phyloP scores from a whole-genome alignment of 2,797 vertebrate genomes.

The Pangasius djambal region DNA sequence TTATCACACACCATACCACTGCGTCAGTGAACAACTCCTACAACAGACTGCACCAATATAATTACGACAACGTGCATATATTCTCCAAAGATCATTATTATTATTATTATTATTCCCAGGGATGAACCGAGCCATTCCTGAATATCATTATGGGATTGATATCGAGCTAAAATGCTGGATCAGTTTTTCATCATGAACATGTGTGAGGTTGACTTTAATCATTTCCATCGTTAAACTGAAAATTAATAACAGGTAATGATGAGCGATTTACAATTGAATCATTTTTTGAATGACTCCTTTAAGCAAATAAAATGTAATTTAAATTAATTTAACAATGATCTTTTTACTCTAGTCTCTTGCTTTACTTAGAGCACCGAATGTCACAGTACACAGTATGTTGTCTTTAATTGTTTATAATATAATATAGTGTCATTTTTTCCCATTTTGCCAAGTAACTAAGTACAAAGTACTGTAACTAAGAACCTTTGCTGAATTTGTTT shows the following conservation, averaged over 20 bases:
- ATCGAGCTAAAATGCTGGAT: background rate
- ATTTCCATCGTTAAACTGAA: constrained; percentile 7
- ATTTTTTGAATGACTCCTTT: constrained; percentile 11
- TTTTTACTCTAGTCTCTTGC: background rate
- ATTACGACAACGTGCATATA: constrained; percentile 26
- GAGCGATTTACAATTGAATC: background rate
- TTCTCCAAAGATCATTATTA: constrained; percentile 24
- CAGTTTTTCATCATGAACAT: constrained; percentile 18
- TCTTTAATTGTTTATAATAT: background rate
- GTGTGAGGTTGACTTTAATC: background rate
- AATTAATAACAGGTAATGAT: background rate
- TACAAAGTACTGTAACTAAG: background rate
- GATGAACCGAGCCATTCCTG: constrained; percentile 6
- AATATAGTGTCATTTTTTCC: background rate
- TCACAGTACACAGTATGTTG: background rate
- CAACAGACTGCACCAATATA: constrained; percentile 58
- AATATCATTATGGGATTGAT: background rate
- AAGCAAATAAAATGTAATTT: background rate
- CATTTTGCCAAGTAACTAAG: background rate
- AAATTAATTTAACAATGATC: background rate
- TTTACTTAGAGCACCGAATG: background rate
- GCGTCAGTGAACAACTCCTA: constrained; percentile 60
- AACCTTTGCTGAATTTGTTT: background rate
- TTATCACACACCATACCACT: constrained; percentile 54
- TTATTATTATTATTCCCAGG: background rate